phyloP scores from a whole-genome alignment of 2,113 vertebrate genomes.

The Saguinus midas region DNA sequence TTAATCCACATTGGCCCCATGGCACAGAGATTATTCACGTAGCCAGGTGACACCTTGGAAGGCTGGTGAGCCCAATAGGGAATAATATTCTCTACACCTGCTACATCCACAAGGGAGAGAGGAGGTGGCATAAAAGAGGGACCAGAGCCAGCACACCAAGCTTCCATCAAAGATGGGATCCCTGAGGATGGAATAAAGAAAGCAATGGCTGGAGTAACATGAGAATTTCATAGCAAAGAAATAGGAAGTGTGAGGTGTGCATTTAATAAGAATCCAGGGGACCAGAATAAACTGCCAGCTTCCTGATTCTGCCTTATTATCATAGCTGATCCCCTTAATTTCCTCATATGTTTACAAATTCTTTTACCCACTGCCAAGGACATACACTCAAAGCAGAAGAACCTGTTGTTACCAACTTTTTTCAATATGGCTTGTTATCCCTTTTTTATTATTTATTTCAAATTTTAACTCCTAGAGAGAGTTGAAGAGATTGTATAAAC shows the following conservation, averaged over 20 bases:
- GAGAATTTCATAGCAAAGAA: background rate
- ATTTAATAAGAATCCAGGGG: background rate
- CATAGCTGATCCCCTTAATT: slow-evolving; percentile 4
- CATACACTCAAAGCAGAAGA: background rate
- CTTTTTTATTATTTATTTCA: background rate
- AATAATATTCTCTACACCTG: background rate
- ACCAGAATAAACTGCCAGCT: background rate
- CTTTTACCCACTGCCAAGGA: background rate
- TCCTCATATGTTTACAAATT: background rate
- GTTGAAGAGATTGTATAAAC: background rate
- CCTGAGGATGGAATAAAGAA: background rate
- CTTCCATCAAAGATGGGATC: background rate
- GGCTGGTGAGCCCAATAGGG: background rate
- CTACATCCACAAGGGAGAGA: background rate
- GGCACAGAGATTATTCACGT: background rate
- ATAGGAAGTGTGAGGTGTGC: background rate
- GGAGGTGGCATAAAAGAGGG: background rate
- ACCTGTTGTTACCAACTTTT: background rate
- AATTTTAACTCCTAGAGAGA: background rate
- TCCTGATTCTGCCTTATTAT: background rate
- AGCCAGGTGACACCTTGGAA: background rate
- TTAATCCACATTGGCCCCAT: background rate
- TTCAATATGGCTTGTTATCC: background rate
- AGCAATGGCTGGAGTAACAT: background rate
- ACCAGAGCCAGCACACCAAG: background rate